Percentiles rank a stretch among this genome's conserved stretches.
Conservation (phyloP, 2,888 invertebrate genomes). For the Aleiodes alternator region DNA sequence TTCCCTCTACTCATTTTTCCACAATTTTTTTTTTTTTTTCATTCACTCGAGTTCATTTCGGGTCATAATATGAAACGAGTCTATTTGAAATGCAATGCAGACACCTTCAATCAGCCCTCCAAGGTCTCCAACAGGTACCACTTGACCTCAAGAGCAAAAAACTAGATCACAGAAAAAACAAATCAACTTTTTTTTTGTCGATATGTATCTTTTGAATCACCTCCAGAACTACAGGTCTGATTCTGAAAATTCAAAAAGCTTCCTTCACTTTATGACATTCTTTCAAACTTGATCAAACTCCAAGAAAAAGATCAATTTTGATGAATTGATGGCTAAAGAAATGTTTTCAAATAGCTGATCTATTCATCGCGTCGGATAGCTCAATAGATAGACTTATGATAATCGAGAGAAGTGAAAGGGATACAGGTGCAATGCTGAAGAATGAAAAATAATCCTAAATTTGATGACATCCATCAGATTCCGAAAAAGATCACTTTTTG, state of each 20-base stretch:
- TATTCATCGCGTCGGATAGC: neutral
- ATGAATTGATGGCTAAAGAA: too few species aligned
- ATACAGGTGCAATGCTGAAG: too few species aligned
- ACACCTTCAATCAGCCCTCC: slow-evolving; percentile 30
- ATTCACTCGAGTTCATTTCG: slow-evolving; percentile 69
- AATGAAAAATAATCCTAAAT: too few species aligned
- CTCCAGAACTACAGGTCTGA: neutral
- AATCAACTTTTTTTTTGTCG: neutral
- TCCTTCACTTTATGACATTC: too few species aligned
- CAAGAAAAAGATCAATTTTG: too few species aligned
- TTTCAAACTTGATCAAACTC: too few species aligned
- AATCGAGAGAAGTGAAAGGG: too few species aligned
- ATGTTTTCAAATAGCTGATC: neutral
- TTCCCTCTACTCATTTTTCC: slow-evolving; percentile 61
- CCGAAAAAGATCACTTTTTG: too few species aligned
- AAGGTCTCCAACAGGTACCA: slow-evolving; percentile 21
- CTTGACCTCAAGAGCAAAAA: neutral
- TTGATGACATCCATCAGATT: too few species aligned
- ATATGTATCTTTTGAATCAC: neutral
- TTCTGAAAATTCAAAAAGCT: neutral
- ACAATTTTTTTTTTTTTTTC: slow-evolving; percentile 62
- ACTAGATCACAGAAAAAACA: neutral
- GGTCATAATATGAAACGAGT: slow-evolving; percentile 71
- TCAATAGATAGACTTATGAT: too few species aligned
- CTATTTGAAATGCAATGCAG: slow-evolving; percentile 69